phyloP scores from a whole-genome alignment of 2,113 vertebrate species.

The Ameiurus melas region DNA sequence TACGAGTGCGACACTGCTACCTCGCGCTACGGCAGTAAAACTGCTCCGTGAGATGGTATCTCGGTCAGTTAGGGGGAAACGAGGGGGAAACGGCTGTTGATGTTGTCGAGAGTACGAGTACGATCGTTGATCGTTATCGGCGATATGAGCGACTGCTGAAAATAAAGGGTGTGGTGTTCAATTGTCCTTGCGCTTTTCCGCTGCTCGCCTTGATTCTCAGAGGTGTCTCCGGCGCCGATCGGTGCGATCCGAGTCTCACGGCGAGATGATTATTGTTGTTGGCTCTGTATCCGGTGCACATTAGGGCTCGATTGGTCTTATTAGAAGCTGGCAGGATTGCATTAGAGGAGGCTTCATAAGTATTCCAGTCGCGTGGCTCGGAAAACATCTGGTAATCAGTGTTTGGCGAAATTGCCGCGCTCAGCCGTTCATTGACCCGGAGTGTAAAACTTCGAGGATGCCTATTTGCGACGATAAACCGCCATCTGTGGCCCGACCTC shows the following conservation, averaged over 20 bases:
- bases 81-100: not conserved
- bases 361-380: slow-evolving; percentile 74
- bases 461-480: slow-evolving; percentile 80
- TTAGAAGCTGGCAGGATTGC: slow-evolving; percentile 79
- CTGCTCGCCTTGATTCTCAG: not conserved
- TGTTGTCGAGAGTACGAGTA: not conserved
- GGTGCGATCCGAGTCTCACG: not conserved
- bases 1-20: not conserved
- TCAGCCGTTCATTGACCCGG: slow-evolving; percentile 79
- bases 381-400: slow-evolving; percentile 84
- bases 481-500: slow-evolving; percentile 77
- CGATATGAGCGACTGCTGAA: not conserved
- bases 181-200: not conserved
- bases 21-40: not conserved
- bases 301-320: slow-evolving; percentile 79
- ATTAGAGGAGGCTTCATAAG: slow-evolving; percentile 79
- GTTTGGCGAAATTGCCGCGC: slow-evolving; percentile 79
- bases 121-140: not conserved
- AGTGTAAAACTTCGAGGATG: slow-evolving; percentile 78
- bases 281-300: slow-evolving; percentile 76
- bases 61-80: not conserved
- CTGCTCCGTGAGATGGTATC: not conserved
- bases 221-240: not conserved
- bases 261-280: slow-evolving; percentile 75
- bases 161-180: not conserved